Evolutionary conservation across 2,113 vertebrate species (phyloP).

Genomic region (Acrocephalus kingi): DNA sequence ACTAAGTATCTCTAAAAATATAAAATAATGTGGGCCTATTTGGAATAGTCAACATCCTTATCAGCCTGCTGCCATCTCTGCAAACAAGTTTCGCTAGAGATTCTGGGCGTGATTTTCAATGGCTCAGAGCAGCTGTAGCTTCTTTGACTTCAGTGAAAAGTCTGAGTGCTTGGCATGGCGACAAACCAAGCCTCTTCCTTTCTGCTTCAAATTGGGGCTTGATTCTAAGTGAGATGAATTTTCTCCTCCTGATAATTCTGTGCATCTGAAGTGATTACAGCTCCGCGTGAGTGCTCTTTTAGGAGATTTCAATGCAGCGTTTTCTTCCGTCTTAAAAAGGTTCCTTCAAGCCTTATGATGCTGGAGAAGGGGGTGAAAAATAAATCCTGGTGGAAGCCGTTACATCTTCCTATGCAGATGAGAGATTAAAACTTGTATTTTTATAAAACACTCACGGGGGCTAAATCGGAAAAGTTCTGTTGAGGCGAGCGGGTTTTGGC

Average conservation of each 20-base stretch:
- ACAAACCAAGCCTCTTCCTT: conserved; percentile 65
- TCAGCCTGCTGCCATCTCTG: conserved; percentile 32
- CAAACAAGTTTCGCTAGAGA: conserved; percentile 8
- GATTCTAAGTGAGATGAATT: conserved; percentile 67
- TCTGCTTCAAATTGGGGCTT: conserved; percentile 63
- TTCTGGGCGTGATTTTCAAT: conserved; percentile 48
- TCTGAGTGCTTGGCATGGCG: conserved; percentile 54
- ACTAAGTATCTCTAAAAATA: conserved; percentile 51
- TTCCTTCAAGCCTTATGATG: conserved; percentile 38
- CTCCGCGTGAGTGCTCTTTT: conserved; percentile 62
- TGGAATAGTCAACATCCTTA: conserved; percentile 35
- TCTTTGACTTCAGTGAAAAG: conserved; percentile 58
- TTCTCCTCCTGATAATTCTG: conserved; percentile 68
- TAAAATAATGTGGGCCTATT: neutral
- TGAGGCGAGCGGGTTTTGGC: conserved; percentile 20
- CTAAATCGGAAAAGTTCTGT: conserved; percentile 29
- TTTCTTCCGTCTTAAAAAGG: conserved; percentile 59
- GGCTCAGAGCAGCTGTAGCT: conserved; percentile 55
- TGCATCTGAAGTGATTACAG: conserved; percentile 70
- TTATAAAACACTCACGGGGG: conserved; percentile 7
- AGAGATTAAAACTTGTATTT: conserved; percentile 51
- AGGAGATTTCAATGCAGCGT: conserved; percentile 53
- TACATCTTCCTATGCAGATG: conserved; percentile 36
- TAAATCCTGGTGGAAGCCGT: conserved; percentile 3
- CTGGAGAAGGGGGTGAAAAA: neutral